phyloP scores from a whole-genome alignment of 2,113 vertebrate genomes.

The Athene cunicularia region DNA sequence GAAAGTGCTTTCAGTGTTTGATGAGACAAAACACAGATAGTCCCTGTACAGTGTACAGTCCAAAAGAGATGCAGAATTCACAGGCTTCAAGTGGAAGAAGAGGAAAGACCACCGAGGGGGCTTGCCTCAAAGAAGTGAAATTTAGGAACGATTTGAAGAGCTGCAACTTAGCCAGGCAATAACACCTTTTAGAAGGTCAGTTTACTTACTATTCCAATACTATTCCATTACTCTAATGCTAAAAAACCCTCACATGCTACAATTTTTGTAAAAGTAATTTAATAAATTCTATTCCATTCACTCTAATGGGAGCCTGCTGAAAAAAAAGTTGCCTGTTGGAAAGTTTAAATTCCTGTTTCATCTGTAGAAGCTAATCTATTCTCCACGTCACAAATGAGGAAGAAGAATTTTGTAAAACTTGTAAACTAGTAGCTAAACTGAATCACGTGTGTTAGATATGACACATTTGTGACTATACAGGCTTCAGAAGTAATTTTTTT shows the following conservation, averaged over 20 bases:
- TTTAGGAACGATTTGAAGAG: neutral
- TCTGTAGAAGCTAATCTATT: neutral
- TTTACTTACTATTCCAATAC: neutral
- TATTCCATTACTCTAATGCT: neutral
- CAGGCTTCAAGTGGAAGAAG: neutral
- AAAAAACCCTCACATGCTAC: neutral
- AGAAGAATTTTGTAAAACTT: neutral
- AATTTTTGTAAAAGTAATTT: neutral
- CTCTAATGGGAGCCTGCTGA: neutral
- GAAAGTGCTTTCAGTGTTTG: neutral
- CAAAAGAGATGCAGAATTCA: neutral
- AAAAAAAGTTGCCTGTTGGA: neutral
- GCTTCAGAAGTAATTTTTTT: neutral
- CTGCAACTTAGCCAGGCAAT: neutral
- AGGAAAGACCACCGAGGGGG: neutral
- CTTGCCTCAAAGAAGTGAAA: neutral
- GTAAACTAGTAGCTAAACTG: neutral
- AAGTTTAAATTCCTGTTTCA: neutral
- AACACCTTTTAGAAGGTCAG: neutral
- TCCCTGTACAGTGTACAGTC: neutral
- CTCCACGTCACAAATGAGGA: neutral
- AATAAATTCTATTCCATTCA: neutral
- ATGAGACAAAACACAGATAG: neutral
- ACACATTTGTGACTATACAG: neutral
- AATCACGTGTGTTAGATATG: rapidly evolving